phyloP scores from a whole-genome alignment of 2,113 vertebrate species.

The Neodon shergylaensis region DNA sequence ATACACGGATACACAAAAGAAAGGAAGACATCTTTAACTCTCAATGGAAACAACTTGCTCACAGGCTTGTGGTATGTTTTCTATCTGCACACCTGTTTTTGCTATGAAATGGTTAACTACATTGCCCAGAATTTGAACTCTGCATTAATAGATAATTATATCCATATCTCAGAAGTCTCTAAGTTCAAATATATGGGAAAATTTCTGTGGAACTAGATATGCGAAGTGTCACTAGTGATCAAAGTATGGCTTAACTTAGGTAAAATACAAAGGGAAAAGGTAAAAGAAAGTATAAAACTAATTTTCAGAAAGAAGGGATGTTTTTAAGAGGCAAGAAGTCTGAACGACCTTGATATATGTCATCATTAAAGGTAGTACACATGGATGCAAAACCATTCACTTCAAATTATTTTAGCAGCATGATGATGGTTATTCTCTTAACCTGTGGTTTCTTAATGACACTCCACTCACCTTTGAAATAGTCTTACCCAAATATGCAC shows the following conservation, averaged over 20 bases:
- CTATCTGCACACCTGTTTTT: neutral
- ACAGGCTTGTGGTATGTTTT: neutral
- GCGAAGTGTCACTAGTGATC: neutral
- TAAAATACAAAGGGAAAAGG: slow-evolving; percentile 29
- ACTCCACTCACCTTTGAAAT: slow-evolving; percentile 74
- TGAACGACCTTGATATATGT: slow-evolving; percentile 5
- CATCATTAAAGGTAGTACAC: slow-evolving; percentile 61
- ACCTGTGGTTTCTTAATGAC: slow-evolving; percentile 63
- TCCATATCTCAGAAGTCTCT: neutral
- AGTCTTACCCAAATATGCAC: slow-evolving; percentile 61
- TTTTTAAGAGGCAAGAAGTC: slow-evolving; percentile 8
- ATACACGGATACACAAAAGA: no score
- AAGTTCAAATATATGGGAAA: neutral
- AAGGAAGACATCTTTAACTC: neutral
- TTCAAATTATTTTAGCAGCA: slow-evolving; percentile 63
- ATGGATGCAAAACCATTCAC: slow-evolving; percentile 55
- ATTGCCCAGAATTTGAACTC: neutral
- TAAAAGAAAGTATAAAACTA: slow-evolving; percentile 20
- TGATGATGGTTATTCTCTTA: slow-evolving; percentile 51
- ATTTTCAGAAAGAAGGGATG: slow-evolving; percentile 18
- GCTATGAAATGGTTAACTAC: neutral
- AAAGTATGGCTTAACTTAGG: slow-evolving; percentile 4
- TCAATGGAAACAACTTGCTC: neutral
- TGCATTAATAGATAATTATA: neutral
- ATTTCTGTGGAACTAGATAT: neutral